phyloP scores from a whole-genome alignment of 2,797 vertebrate genomes.

The Oreochromis mossambicus region DNA sequence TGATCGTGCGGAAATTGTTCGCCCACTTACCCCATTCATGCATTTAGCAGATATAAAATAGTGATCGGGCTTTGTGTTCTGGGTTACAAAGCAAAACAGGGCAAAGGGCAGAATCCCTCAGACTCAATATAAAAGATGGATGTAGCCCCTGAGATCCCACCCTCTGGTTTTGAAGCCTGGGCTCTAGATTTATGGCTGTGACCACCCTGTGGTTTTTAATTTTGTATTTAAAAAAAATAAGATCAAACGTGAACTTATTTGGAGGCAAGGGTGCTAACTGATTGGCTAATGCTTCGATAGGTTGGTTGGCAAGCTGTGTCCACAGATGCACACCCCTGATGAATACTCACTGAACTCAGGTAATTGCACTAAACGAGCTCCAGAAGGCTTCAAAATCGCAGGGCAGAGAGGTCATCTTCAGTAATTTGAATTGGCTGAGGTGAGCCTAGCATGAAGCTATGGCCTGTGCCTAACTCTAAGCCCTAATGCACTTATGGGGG shows the following conservation, averaged over 20 bases:
- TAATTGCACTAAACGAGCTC: not conserved
- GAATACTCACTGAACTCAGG: not conserved
- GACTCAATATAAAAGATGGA: not conserved
- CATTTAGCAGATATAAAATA: conserved; percentile 25
- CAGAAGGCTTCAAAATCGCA: not conserved
- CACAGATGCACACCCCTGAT: not conserved
- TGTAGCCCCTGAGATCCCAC: not conserved
- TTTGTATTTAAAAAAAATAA: not conserved
- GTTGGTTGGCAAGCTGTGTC: not conserved
- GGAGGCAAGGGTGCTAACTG: not conserved
- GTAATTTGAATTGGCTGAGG: not conserved
- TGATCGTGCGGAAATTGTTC: conserved; percentile 52
- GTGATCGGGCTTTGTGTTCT: not conserved
- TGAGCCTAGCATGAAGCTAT: not conserved
- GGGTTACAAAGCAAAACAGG: not conserved
- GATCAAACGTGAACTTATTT: not conserved
- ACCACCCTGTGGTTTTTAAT: not conserved
- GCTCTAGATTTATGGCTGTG: not conserved
- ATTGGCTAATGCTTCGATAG: not conserved
- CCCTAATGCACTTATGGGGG: not conserved
- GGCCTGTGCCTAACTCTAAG: not conserved
- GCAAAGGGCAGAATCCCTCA: not conserved
- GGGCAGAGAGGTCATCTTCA: not conserved
- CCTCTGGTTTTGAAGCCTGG: not conserved
- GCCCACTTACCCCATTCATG: conserved; percentile 15